Conservation (phyloP, 2,113 vertebrate genomes). For the Chinchilla lanigera region DNA sequence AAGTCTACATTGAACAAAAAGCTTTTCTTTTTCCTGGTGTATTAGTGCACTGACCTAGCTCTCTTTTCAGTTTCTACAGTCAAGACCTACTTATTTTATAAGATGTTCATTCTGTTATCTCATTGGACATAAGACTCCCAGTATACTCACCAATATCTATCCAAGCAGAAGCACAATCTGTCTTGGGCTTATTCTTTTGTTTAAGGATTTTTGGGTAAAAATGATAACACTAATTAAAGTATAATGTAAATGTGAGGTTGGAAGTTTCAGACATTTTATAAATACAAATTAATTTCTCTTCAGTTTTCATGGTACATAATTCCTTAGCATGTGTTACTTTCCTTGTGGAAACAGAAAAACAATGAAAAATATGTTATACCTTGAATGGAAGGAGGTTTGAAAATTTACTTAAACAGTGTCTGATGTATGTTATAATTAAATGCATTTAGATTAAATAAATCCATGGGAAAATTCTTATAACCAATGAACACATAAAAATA, state of each 20-base stretch:
- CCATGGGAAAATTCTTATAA: neutral
- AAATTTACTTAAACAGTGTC: neutral
- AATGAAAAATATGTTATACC: neutral
- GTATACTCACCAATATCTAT: neutral
- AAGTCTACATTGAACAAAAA: conserved; percentile 25
- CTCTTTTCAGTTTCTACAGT: neutral
- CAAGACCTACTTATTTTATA: neutral
- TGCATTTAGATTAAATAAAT: neutral
- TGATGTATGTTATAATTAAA: neutral
- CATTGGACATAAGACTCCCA: neutral
- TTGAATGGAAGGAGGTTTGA: neutral
- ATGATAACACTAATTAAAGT: neutral
- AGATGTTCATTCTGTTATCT: neutral
- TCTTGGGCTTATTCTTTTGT: neutral
- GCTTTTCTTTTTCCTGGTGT: neutral
- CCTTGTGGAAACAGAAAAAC: neutral
- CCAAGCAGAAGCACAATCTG: neutral
- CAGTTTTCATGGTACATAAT: neutral
- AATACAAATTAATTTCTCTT: neutral
- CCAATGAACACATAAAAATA: neutral
- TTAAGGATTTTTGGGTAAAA: neutral
- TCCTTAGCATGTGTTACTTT: neutral
- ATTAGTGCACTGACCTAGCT: neutral
- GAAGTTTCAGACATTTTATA: neutral
- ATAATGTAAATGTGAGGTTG: neutral